These are phyloP conservation scores for Pica pica DNA, from an alignment of 2,113 vertebrate genomes.

Conservation along the genomic window DNA sequence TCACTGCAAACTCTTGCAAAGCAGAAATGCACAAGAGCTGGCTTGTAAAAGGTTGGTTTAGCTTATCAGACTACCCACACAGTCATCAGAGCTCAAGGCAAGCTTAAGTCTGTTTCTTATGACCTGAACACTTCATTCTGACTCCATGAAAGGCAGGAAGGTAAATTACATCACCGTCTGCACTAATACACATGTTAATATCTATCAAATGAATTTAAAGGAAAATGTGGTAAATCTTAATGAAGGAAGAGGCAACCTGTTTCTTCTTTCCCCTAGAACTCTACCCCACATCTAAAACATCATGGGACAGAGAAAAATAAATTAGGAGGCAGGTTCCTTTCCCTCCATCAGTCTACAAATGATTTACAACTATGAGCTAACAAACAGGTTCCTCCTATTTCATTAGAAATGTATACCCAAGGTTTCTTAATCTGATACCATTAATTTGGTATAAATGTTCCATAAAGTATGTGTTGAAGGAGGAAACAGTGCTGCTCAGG, in stretches of 20 bases:
- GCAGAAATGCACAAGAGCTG: background rate
- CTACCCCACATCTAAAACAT: background rate
- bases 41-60: background rate
- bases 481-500: background rate
- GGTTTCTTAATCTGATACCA: background rate
- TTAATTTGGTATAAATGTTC: background rate
- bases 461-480: background rate
- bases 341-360: background rate
- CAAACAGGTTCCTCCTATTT: background rate
- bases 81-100: background rate
- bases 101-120: background rate
- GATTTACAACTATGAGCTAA: background rate
- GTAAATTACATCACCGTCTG: background rate
- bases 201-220: background rate
- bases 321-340: fast-evolving
- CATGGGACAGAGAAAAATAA: background rate
- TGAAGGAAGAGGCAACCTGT: background rate
- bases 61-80: background rate
- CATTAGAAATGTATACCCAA: background rate
- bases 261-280: background rate
- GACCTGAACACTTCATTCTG: background rate
- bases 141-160: background rate
- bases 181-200: background rate
- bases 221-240: background rate
- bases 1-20: background rate